phyloP scores from a whole-genome alignment of 2,888 invertebrate species.

The Andricus curvator region DNA sequence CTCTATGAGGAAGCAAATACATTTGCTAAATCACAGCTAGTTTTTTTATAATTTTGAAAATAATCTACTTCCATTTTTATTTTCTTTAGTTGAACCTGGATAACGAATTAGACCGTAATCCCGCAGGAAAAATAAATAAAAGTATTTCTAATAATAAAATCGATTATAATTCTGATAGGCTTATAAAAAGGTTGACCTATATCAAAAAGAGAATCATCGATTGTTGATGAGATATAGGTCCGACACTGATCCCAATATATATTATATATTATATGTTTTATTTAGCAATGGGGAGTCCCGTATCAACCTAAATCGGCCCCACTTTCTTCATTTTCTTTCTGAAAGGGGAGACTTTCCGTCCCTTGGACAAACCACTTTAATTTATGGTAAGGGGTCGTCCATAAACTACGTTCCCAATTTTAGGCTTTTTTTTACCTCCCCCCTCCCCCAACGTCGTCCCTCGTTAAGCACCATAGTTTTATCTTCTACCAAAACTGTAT shows the following conservation, averaged over 20 bases:
- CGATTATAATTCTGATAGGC: neutral
- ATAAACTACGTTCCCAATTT: too few relatives aligned
- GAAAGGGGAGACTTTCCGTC: slow-evolving; percentile 20
- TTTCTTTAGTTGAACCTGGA: too few relatives aligned
- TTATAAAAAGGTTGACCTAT: neutral
- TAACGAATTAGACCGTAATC: too few relatives aligned
- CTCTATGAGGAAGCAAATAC: too few relatives aligned
- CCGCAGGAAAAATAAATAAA: neutral
- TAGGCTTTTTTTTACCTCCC: too few relatives aligned
- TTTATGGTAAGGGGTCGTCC: neutral
- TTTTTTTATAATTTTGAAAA: too few relatives aligned
- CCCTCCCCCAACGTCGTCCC: too few relatives aligned
- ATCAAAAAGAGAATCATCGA: slow-evolving; percentile 5
- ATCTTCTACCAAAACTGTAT: too few relatives aligned
- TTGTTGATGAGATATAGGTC: neutral
- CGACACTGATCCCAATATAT: neutral
- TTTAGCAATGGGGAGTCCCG: neutral
- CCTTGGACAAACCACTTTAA: slow-evolving; percentile 15
- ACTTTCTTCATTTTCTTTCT: slow-evolving; percentile 23
- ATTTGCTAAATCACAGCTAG: too few relatives aligned
- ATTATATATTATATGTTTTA: neutral
- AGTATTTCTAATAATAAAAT: slow-evolving; percentile 12
- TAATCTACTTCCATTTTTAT: too few relatives aligned
- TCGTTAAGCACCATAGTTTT: too few relatives aligned
- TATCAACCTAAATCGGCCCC: slow-evolving; percentile 11